Base-by-base conservation (phyloP, 1,140 invertebrate species). In the Pantala flavescens region DNA sequence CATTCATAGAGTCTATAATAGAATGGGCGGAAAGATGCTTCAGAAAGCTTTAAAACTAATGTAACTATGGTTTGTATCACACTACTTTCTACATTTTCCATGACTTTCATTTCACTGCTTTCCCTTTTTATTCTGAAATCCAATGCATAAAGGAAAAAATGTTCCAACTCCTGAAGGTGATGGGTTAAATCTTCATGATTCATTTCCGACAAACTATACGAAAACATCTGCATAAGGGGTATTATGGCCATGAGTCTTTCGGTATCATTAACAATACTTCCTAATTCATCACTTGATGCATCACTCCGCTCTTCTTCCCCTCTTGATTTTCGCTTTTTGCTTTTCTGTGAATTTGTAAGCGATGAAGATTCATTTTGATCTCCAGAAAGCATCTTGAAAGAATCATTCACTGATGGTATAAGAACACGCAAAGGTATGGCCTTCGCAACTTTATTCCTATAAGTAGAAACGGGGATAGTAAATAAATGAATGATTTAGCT, bases 1-100 rank as follows among this genome's bases (percentile, higher is more conserved):
- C 95, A 98, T 78, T 93, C 90, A 80, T 90, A 95, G 2, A 97
- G 85, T 82, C 91, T 92, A 76, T 91, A 90, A 82, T 94, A 95
- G 72, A 97, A 87, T 5, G 94, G 93, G 77, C 91, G 87, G 81
- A 98, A 98, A 23, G 88, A 89, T 0, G 88, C 88, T 82, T 97
- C 96, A 14, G 93, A 96, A 21, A 98, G 82, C 82, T 96, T 96
- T 9, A 97, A 82, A 23, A 96, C 89, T 74, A 96, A 86, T 49
- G 87, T 84, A 7, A 91, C 88, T 23, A 97, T 81, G 0, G 92
- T 87, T 73, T 91, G 88, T 0, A 94, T 87, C 0, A 94, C 86
- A 79, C 87, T 84, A 19, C 86, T 85, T 84, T 98, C 95, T 0
- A 91, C 83, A 0, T 77, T 70, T n/a, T 80, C 76, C 0, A 87